Base-by-base conservation (phyloP, 1,140 invertebrate species). In the Brachionus rubens region DNA sequence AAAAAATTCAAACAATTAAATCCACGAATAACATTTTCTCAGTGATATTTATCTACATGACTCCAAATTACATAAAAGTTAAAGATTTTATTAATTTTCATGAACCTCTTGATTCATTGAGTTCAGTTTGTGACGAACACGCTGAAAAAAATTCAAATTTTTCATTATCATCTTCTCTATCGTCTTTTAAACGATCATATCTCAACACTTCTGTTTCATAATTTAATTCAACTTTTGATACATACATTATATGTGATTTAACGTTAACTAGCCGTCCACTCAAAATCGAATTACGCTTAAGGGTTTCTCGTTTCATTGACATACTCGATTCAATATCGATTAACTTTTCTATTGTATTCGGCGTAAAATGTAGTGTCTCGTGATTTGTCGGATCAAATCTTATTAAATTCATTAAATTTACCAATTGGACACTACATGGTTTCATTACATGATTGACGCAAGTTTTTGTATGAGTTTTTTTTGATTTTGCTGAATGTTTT, bases 171-270 rank as follows among this genome's bases (percentile, higher is more conserved):
- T 65, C 59, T 19, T 43, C 40, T 41, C 9, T 0, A 41, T 65
- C 59, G 21, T 65, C 59, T 14, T 65, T 65, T 0, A 43, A 24
- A 12, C 59, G 36, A 41, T 65, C 59, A 43, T 65, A 65, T 43
- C 30, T 65, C 12, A 65, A 43, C 24, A 65, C 41, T 28, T 65
- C 28, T 5, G 24, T 4, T 6, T 40, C 40, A 21, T 2, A 43
- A 5, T 41, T 9, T 14, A 16, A 7, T 24, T 65, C 24, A 9
- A 12, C 24, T 65, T 65, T 33, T 12, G 54, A 33, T 14, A 36
- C 54, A 36, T 59, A 59, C 54, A 28, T 36, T 33, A 59, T 59
- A 59, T 59, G 36, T 1, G 59, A 65, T 65, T 43, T 65, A 5
- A 21, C 26, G 43, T 65, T 65, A 2, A 65, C 16, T 7, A 65